Conservation (phyloP, 2,888 invertebrate genomes). For the Drosophila mimetica region DNA sequence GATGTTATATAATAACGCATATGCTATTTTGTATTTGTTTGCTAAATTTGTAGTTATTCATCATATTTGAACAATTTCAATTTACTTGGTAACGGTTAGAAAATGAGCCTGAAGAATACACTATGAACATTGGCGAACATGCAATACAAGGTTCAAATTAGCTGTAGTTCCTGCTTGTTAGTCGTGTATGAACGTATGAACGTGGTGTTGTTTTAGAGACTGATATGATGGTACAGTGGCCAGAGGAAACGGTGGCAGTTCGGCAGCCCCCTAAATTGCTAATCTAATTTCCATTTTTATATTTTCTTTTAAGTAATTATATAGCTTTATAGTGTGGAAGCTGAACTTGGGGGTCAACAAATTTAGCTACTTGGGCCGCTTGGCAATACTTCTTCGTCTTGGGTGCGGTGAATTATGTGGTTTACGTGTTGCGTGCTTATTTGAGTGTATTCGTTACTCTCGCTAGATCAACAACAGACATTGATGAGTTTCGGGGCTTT, state of each 20-base stretch:
- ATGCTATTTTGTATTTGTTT: conserved; percentile 64
- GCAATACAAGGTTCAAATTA: conserved; percentile 61
- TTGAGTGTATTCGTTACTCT: conserved; percentile 31
- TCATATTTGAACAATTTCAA: conserved; percentile 62
- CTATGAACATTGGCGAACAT: conserved; percentile 60
- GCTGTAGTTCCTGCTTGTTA: conserved; percentile 42
- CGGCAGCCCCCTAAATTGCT: conserved; percentile 58
- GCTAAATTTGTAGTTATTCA: conserved; percentile 60
- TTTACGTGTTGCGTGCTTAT: conserved; percentile 46
- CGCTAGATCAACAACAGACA: conserved; percentile 64
- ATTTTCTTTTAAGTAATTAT: conserved; percentile 49
- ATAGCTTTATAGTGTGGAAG: conserved; percentile 60
- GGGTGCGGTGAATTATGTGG: conserved; percentile 1
- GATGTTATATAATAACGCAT: conserved; percentile 77
- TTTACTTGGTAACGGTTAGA: conserved; percentile 47
- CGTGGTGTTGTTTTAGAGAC: conserved; percentile 37
- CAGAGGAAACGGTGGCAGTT: conserved; percentile 11
- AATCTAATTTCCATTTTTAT: conserved; percentile 70
- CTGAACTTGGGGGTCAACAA: conserved; percentile 62
- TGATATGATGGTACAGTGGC: conserved; percentile 59
- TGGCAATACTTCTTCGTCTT: conserved; percentile 69
- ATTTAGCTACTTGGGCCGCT: conserved; percentile 73
- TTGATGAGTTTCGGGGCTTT: conserved; percentile 25
- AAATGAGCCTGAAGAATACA: conserved; percentile 44
- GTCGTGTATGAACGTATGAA: conserved; percentile 11